phyloP scores from a whole-genome alignment of 2,113 vertebrate genomes.

The Stictonetta naevosa region DNA sequence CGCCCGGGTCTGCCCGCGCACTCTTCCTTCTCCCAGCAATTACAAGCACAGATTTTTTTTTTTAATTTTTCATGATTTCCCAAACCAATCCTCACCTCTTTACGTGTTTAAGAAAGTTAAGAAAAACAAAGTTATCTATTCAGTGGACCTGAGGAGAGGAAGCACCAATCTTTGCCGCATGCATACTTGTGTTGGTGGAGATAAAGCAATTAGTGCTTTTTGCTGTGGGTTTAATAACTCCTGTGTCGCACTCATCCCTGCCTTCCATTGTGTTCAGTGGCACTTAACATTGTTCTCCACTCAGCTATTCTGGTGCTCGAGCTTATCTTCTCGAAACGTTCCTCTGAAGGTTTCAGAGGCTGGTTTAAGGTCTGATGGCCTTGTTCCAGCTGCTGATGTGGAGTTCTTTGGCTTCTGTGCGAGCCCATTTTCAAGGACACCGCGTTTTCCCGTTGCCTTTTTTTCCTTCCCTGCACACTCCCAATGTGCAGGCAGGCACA shows the following conservation, averaged over 20 bases:
- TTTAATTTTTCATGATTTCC: not conserved
- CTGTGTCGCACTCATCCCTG: not conserved
- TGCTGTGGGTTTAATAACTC: constrained; percentile 40
- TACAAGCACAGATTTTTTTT: not conserved
- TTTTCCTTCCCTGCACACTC: not conserved
- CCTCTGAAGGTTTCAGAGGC: constrained; percentile 45
- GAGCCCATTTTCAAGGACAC: constrained; percentile 13
- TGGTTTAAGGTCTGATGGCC: constrained; percentile 51
- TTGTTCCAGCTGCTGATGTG: constrained; percentile 65
- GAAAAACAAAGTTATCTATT: not conserved
- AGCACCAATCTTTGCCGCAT: not conserved
- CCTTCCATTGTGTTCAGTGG: not conserved
- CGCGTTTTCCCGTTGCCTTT: constrained; percentile 31
- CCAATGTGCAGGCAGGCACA: not conserved
- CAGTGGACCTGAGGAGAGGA: not conserved
- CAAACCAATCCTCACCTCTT: not conserved
- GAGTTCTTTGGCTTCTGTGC: constrained; percentile 30
- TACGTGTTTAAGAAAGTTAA: not conserved
- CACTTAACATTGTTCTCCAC: not conserved
- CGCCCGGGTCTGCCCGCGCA: not conserved
- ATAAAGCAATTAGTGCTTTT: not conserved
- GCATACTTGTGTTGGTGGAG: not conserved
- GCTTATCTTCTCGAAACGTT: constrained; percentile 48
- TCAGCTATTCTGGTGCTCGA: constrained; percentile 25
- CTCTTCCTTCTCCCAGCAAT: not conserved